phyloP scores from a whole-genome alignment of 92 coral and sea anemone genomes.

The Chrysogorgia sp. region DNA sequence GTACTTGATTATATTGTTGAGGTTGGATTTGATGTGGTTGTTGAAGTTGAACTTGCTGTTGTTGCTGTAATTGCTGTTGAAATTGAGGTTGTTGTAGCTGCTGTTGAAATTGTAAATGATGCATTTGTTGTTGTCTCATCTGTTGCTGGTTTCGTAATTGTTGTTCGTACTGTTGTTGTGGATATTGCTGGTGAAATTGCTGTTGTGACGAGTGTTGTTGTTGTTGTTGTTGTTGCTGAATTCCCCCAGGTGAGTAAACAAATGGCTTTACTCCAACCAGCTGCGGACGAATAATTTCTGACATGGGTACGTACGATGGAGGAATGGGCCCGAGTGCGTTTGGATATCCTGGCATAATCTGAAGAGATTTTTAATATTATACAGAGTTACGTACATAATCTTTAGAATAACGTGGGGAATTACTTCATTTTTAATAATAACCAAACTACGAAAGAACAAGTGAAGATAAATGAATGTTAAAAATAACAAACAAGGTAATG shows the following conservation, averaged over 20 bases:
- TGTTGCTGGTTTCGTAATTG: constrained; percentile 7
- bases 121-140: not conserved
- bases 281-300: constrained; percentile 40
- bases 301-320: constrained; percentile 22
- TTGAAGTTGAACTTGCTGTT: not conserved
- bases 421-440: no score
- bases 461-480: no score
- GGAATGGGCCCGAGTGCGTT: constrained; percentile 14
- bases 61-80: not conserved
- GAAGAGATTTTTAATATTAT: no score
- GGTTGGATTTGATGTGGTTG: constrained; percentile 8
- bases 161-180: not conserved
- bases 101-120: constrained; percentile 1
- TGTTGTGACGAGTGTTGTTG: constrained; percentile 15
- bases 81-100: not conserved
- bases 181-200: constrained; percentile 18
- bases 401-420: no score
- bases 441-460: no score
- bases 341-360: constrained; percentile 29
- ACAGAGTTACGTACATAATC: no score
- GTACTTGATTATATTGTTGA: not conserved
- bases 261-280: constrained; percentile 36
- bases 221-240: not conserved
- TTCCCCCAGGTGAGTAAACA: constrained; percentile 22
- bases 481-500: no score